Base-by-base conservation (phyloP, 2,113 vertebrate species). In the Myotis yumanensis region DNA sequence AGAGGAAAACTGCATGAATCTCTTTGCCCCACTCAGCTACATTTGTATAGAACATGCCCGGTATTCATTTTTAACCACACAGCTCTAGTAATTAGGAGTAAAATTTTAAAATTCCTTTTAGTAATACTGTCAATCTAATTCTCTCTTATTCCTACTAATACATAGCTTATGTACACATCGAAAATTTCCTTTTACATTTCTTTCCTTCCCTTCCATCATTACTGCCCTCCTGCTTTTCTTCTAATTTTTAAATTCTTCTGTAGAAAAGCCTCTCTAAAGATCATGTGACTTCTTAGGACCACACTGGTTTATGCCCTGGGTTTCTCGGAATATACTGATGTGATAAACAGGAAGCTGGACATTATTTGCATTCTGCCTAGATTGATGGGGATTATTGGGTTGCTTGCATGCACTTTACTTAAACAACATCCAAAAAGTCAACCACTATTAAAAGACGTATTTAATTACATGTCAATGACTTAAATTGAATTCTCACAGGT, bases 371-470 rank as follows among this genome's bases (percentile, higher is more conserved):
- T 51, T 68, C 81, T 81, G 52, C 37, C 20, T 88, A 48, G 22
- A 82, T 79, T 87, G 28, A 37, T 40, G 10, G 30, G 43, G 48
- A 32, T 85, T 68, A 51, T 2, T 77, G 72, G 43, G 6, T 25
- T 87, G 25, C 28, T 96, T 66, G 64, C 30, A 79, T 52, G 17
- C 11, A 85, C 71, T 93, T 94, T 46, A 89, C 43, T 85, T 80
- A 71, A 37, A 66, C n/a, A 83, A 59, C 9, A 79, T 80, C 23
- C 80, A 80, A 79, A 86, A 94, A 83, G n/a, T n/a, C n/a, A 89
- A 54, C 35, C 30, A 54, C 25, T 86, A 52, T 64, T 93, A 93
- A 86, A 89, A 79, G 52, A 59, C 10, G 16, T 79, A 48, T 86
- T 71, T 90, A 83, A 90, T 64, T 82, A 86, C 51, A 69, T 59